phyloP scores from a whole-genome alignment of 2,888 invertebrate genomes.

The Neoitamus cyanurus region DNA sequence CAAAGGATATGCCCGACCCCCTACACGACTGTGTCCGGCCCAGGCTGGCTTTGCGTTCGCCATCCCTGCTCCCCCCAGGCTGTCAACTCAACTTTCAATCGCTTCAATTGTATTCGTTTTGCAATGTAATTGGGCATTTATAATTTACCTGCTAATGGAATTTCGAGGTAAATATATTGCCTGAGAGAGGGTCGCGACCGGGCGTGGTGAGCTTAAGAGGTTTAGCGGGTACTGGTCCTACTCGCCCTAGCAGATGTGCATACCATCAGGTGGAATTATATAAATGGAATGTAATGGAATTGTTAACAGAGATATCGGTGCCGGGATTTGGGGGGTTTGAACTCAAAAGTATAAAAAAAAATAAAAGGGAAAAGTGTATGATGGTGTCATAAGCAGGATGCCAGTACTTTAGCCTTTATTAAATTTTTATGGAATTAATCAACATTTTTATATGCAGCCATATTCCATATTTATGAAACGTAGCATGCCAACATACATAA shows the following conservation, averaged over 20 bases:
- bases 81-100: conserved; percentile 23
- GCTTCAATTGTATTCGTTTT: conserved; percentile 24
- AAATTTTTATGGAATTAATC: neutral
- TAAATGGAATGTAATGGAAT: neutral
- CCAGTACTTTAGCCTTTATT: neutral
- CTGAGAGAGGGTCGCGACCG: neutral
- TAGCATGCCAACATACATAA: too few species aligned
- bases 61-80: neutral
- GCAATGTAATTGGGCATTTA: conserved; percentile 41
- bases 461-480: too few species aligned
- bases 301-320: neutral
- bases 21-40: neutral
- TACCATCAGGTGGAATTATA: neutral
- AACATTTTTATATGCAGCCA: too few species aligned
- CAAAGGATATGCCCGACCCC: neutral
- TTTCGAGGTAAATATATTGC: conserved; percentile 19
- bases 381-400: neutral
- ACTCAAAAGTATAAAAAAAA: neutral
- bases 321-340: neutral
- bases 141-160: conserved; percentile 31
- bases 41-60: neutral
- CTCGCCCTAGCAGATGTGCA: neutral
- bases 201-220: neutral
- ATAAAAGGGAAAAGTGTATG: neutral
- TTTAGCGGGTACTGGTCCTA: neutral